Percentiles rank a stretch among this genome's conserved stretches.
These are phyloP conservation scores for Brienomyrus longianalis DNA, from an alignment of 2,113 vertebrate species.

Conservation along the genomic window DNA sequence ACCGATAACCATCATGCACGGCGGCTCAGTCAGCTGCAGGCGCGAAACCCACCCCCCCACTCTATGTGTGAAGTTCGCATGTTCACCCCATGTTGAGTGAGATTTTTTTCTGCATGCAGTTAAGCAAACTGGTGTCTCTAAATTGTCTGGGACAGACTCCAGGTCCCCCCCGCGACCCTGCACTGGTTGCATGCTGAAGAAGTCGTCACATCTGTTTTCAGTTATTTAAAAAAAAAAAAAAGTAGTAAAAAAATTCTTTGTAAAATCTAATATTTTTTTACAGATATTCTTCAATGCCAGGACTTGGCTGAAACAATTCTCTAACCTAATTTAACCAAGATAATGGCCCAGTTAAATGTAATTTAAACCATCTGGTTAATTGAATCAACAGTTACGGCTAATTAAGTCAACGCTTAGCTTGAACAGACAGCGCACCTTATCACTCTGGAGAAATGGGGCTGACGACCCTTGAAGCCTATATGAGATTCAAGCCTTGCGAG, in stretches of 20 bases:
- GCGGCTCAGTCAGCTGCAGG: neutral
- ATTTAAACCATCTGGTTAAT: neutral
- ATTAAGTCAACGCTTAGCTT: neutral
- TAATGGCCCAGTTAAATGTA: neutral
- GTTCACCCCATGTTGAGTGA: neutral
- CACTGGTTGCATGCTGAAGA: neutral
- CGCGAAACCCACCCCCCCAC: neutral
- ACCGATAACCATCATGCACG: neutral
- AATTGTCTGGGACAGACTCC: neutral
- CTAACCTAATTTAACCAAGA: neutral
- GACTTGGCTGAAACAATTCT: neutral
- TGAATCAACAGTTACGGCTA: neutral
- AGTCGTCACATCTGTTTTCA: neutral
- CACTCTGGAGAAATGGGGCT: neutral
- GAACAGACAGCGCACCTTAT: neutral
- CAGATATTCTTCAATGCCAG: neutral
- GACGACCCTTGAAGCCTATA: neutral
- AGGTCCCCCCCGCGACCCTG: neutral
- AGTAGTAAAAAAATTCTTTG: neutral
- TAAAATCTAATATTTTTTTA: neutral
- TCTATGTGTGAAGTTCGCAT: neutral
- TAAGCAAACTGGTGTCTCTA: neutral
- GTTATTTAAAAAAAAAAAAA: neutral
- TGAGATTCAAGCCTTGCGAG: neutral
- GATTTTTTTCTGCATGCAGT: neutral